Conservation (phyloP, 2,888 invertebrate species). For the Cyclophora punctaria region DNA sequence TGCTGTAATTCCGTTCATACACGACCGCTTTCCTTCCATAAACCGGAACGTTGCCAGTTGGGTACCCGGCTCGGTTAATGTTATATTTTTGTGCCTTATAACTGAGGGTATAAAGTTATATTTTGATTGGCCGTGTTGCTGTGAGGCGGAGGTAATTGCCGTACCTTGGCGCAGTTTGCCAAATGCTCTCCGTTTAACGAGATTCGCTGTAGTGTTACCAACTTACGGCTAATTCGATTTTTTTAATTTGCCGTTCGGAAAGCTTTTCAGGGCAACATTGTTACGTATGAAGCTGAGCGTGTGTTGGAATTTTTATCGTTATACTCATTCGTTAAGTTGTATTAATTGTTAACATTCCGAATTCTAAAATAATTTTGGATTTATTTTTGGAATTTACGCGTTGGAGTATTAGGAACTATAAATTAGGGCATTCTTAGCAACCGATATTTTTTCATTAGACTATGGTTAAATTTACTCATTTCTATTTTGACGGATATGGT, state of each 20-base stretch:
- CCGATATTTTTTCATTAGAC: too few species aligned
- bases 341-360: too few species aligned
- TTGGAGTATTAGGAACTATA: too few species aligned
- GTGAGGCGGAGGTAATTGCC: constrained; percentile 42
- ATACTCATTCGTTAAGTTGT: too few species aligned
- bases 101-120: constrained; percentile 5
- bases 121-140: constrained; percentile 9
- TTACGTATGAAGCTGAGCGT: constrained; percentile 6
- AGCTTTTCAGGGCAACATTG: constrained; percentile 13
- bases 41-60: constrained; percentile 21
- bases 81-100: constrained; percentile 7
- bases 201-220: constrained; percentile 23
- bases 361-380: too few species aligned
- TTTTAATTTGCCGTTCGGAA: constrained; percentile 12
- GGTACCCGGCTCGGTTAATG: constrained; percentile 7
- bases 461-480: too few species aligned
- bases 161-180: constrained; percentile 42
- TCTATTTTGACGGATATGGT: too few species aligned
- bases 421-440: too few species aligned
- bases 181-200: constrained; percentile 45
- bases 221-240: constrained; percentile 22
- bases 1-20: constrained; percentile 25
- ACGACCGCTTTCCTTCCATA: constrained; percentile 27
- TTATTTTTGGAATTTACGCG: too few species aligned
- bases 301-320: neutral